Percentiles rank a stretch among this genome's conserved stretches.
Evolutionary conservation across 2,797 vertebrate genomes (phyloP).

Genomic region (Scolopax bukidnonensis): DNA sequence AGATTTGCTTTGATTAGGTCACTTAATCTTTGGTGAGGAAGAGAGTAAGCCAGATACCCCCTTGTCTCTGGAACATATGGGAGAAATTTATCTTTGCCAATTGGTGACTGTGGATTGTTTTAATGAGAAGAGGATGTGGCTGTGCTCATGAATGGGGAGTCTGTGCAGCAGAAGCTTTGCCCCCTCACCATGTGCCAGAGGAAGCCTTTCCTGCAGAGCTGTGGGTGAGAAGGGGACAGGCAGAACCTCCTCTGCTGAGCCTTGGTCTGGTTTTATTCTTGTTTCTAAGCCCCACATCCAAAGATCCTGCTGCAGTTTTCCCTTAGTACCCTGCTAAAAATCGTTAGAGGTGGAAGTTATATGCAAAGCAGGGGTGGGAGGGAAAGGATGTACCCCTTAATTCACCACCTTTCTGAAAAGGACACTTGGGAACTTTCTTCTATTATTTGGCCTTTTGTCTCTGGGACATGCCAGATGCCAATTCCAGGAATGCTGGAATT

Average conservation of each 20-base stretch:
- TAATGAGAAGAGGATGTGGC: background rate
- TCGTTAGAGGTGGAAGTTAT: background rate
- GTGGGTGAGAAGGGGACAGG: background rate
- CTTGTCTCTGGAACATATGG: background rate
- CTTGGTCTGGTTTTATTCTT: background rate
- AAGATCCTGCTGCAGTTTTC: background rate
- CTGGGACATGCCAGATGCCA: background rate
- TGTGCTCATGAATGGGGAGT: background rate
- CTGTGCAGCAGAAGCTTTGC: background rate
- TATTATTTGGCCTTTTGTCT: accelerated
- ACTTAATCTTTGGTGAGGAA: background rate
- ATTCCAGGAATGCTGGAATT: background rate
- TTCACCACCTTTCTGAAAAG: background rate
- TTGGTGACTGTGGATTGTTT: background rate
- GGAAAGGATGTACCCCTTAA: background rate
- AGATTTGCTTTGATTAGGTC: background rate
- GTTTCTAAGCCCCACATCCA: background rate
- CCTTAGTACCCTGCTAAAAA: background rate
- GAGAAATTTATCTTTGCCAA: background rate
- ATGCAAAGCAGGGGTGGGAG: background rate
- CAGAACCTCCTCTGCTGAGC: background rate
- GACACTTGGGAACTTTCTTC: background rate
- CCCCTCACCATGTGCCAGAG: background rate
- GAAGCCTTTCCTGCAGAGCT: background rate
- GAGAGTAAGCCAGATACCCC: background rate